Evolutionary conservation across 2,888 invertebrate species (phyloP), one percentile per base, ranked within the genome.

Genomic region (Polydrusus tereticollis): DNA sequence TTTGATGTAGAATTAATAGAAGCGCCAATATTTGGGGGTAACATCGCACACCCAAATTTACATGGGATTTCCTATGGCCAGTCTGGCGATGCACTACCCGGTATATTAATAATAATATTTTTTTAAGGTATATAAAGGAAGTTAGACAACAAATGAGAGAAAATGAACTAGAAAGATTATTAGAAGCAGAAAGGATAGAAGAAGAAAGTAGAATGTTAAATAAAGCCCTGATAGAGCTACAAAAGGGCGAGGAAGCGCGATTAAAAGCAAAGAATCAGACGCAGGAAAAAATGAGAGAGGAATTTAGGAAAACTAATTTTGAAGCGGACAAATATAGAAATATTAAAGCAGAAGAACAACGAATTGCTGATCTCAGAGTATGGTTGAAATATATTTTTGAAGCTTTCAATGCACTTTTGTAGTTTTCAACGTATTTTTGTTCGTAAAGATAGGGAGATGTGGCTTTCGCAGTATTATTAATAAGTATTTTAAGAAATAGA

Each of bases 111-210:
- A n/a, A n/a, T n/a, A n/a, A n/a, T n/a, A n/a, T n/a, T n/a, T n/a
- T n/a, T 58, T 45, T 58, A 6, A 71, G 71, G 60, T 85, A 82
- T 64, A 80, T 82, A 3, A 77, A 77, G 12, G 82, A 84, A 69
- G 79, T 87, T 1, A 81, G 82, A 41, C 83, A 86, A 59, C 89
- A 90, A 81, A 87, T 89, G 21, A 81, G 83, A 65, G 86, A 87
- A 67, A 89, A 88, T 75, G 88, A 89, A 76, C 83, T 87, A 12
- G 84, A 87, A 36, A 83, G 85, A 16, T 78, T 88, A 70, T 85
- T 92, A 82, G 90, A 91, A 81, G 90, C 90, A 0, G 90, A 92
- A 77, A 87, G 88, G 20, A 89, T 89, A n/a, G 90, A 91, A 78
- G 91, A 92, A 78, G 92, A 93, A 82, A 89, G 90, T 71, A 88